Percentiles rank a stretch among this genome's conserved stretches.
phyloP scores from a whole-genome alignment of 1,140 invertebrate genomes.

The Drosophila sp. region DNA sequence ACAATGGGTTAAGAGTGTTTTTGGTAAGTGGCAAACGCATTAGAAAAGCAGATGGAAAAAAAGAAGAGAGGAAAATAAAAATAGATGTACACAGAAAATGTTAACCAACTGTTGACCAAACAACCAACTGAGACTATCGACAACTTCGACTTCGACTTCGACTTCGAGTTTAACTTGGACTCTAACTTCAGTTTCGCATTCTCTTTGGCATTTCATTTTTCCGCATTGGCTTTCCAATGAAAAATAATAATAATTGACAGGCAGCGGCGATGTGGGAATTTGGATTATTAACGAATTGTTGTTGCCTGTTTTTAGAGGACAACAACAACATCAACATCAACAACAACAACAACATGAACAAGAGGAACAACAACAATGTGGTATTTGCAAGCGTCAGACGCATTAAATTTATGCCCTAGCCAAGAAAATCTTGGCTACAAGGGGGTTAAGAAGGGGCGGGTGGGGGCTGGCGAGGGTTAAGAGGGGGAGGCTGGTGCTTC shows the following conservation, averaged over 20 bases:
- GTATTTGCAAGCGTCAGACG: conserved; percentile 68
- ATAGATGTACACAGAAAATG: conserved; percentile 22
- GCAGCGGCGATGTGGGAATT: conserved; percentile 74
- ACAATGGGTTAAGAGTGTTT: conserved; percentile 65
- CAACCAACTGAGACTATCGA: conserved; percentile 40
- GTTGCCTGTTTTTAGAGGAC: conserved; percentile 52
- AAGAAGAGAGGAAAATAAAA: background rate
- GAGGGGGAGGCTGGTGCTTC: conserved; percentile 52
- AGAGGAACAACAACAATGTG: conserved; percentile 10
- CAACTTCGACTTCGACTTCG: conserved; percentile 12
- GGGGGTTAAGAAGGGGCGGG: background rate
- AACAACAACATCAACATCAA: conserved; percentile 36
- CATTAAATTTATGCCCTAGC: conserved; percentile 76
- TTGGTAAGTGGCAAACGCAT: conserved; percentile 73
- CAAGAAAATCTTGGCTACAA: conserved; percentile 5
- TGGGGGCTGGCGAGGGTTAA: conserved; percentile 1
- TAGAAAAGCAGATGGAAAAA: conserved; percentile 70
- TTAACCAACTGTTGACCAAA: conserved; percentile 30
- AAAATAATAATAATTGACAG: conserved; percentile 84
- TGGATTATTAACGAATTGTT: conserved; percentile 83
- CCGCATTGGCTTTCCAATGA: conserved; percentile 79
- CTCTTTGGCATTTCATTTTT: conserved; percentile 79
- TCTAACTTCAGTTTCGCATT: conserved; percentile 58
- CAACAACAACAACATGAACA: conserved; percentile 33
- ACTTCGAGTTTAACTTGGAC: conserved; percentile 17